A percentile compares a stretch with the other conserved stretches of the same genome.
Conservation (phyloP, 1,140 invertebrate species). For the Lepidotrigona ventralis region DNA sequence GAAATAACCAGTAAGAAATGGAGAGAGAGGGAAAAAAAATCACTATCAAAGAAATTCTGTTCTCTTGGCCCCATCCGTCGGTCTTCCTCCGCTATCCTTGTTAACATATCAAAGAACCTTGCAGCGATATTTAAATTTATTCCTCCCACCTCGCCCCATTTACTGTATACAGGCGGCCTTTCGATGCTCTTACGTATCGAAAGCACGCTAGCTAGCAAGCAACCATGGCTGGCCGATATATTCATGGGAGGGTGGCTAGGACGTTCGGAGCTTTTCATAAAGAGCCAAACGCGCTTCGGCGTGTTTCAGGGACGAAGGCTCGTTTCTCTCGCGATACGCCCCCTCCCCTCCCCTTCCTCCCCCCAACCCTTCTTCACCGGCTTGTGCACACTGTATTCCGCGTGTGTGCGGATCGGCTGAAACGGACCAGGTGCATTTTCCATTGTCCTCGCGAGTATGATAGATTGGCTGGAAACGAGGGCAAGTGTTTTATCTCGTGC, state of each 20-base stretch:
- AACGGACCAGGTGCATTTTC: conserved; percentile 33
- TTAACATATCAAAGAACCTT: conserved; percentile 77
- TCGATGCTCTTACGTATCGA: conserved; percentile 56
- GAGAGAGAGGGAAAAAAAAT: conserved; percentile 28
- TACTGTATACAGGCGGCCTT: conserved; percentile 6
- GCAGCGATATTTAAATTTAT: conserved; percentile 76
- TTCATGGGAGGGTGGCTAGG: conserved; percentile 32
- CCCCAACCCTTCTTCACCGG: conserved; percentile 7
- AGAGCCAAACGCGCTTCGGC: conserved; percentile 22
- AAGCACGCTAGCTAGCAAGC: background rate
- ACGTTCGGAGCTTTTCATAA: conserved; percentile 56
- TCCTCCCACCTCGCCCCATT: conserved; percentile 41
- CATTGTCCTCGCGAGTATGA: conserved; percentile 57
- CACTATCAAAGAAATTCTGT: conserved; percentile 69
- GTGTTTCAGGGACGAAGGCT: conserved; percentile 46
- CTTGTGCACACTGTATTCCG: no score
- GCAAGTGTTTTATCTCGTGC: conserved; percentile 34
- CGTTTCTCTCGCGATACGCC: conserved; percentile 47
- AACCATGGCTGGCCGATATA: conserved; percentile 33
- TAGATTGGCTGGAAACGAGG: conserved; percentile 50
- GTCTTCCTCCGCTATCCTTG: conserved; percentile 45
- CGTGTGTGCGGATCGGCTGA: conserved; percentile 37
- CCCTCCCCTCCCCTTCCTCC: no score
- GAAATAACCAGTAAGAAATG: conserved; percentile 1
- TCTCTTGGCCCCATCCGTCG: background rate